Percentiles rank a stretch among this genome's conserved stretches.
phyloP scores from a whole-genome alignment of 2,113 vertebrate species.

The Lates calcarifer region DNA sequence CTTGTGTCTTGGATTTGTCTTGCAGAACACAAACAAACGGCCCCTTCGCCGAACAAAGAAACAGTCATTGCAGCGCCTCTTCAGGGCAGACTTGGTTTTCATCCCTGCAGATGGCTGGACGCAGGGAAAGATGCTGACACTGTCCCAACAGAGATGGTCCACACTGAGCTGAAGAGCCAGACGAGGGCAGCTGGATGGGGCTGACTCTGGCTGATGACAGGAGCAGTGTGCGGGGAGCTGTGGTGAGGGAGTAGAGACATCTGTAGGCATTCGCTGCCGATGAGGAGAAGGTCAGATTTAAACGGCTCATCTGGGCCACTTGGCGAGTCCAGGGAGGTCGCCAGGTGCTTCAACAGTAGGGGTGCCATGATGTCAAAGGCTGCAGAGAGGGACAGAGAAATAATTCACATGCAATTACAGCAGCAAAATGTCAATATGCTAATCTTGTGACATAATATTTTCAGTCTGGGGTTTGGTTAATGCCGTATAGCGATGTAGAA shows the following conservation, averaged over 20 bases:
- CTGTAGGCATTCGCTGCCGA: slow-evolving; percentile 55
- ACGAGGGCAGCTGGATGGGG: not conserved
- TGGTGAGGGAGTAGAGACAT: slow-evolving; percentile 57
- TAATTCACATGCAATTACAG: not conserved
- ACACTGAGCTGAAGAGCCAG: not conserved
- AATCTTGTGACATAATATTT: not conserved
- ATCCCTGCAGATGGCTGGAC: slow-evolving; percentile 81
- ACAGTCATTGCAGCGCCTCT: slow-evolving; percentile 92
- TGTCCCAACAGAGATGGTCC: slow-evolving; percentile 58
- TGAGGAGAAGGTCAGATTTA: slow-evolving; percentile 32
- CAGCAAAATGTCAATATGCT: not conserved
- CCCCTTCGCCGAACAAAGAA: slow-evolving; percentile 89
- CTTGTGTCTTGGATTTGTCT: slow-evolving; percentile 90
- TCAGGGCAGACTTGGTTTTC: slow-evolving; percentile 89
- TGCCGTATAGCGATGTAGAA: not conserved
- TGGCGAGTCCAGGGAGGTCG: slow-evolving; percentile 67
- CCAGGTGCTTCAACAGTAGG: slow-evolving; percentile 70
- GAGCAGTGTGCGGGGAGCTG: slow-evolving; percentile 37
- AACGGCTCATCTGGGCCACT: slow-evolving; percentile 58
- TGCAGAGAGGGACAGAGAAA: slow-evolving; percentile 31
- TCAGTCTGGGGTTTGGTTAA: not conserved
- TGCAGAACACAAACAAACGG: slow-evolving; percentile 87
- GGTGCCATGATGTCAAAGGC: slow-evolving; percentile 79
- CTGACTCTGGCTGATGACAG: slow-evolving; percentile 20
- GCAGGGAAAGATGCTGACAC: slow-evolving; percentile 28